These are phyloP conservation scores for Oscheius sp. DNA, from an alignment of 2,888 invertebrate genomes.

Conservation along the genomic window DNA sequence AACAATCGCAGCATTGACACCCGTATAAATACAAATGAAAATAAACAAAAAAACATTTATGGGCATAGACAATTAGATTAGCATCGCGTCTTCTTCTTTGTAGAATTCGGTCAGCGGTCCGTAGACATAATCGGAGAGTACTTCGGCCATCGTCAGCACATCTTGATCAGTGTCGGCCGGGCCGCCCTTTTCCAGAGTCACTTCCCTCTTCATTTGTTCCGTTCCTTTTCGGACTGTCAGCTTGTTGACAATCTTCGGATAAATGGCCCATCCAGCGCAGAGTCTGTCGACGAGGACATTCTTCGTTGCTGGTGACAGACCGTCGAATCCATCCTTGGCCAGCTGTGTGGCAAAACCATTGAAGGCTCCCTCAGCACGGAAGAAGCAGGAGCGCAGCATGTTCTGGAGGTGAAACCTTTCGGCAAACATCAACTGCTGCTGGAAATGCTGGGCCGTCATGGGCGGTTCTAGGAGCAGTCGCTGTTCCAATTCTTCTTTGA, in stretches of 20 bases:
- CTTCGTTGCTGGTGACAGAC: not conserved
- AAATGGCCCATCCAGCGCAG: conserved; percentile 25
- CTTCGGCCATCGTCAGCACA: conserved; percentile 14
- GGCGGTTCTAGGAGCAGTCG: conserved; percentile 15
- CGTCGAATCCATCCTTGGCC: not conserved
- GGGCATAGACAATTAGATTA: too few relatives aligned
- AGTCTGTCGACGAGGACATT: not conserved
- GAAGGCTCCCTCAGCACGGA: not conserved
- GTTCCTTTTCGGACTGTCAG: conserved; percentile 33
- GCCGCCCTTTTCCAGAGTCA: conserved; percentile 11
- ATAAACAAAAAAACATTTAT: too few relatives aligned
- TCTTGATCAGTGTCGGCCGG: conserved; percentile 5
- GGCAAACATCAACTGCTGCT: conserved; percentile 18
- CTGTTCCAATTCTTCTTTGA: conserved; percentile 53
- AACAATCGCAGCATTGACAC: conserved; percentile 7
- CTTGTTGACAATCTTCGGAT: conserved; percentile 44
- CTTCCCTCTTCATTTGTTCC: conserved; percentile 3
- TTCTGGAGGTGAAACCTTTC: conserved; percentile 24
- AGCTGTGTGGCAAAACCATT: not conserved
- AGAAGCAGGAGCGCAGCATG: conserved; percentile 27
- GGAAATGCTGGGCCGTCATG: conserved; percentile 9
- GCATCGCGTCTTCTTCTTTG: not conserved
- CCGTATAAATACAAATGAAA: conserved; percentile 1
- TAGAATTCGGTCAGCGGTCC: conserved; percentile 17
- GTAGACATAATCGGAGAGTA: conserved; percentile 30